phyloP scores from a whole-genome alignment of 2,113 vertebrate genomes.

The Dicerorhinus sumatrensis region DNA sequence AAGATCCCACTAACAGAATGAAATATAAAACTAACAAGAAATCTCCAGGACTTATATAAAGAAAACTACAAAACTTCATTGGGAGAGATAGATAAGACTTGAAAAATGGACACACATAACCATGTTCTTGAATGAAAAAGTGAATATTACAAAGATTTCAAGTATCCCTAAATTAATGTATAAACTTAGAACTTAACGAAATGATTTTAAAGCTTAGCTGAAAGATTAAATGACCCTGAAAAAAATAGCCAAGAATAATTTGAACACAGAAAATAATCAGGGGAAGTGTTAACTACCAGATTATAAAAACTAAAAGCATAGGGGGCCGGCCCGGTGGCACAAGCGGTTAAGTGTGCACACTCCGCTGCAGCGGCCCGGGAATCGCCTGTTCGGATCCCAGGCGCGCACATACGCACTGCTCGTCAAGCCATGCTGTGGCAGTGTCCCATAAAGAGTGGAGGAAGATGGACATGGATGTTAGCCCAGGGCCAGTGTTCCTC shows the following conservation, averaged over 20 bases:
- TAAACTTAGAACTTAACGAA: not conserved
- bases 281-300: not conserved
- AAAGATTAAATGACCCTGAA: slow-evolving; percentile 28
- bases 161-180: slow-evolving; percentile 18
- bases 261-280: not conserved
- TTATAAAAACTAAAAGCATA: too few relatives aligned
- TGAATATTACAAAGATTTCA: slow-evolving; percentile 23
- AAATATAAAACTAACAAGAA: slow-evolving; percentile 2
- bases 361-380: too few relatives aligned
- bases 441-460: too few relatives aligned
- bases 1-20: not conserved
- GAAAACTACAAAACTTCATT: not conserved
- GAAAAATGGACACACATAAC: not conserved
- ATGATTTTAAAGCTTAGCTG: not conserved
- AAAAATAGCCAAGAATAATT: not conserved
- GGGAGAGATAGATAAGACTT: not conserved
- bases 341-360: too few relatives aligned
- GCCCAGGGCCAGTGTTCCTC: too few relatives aligned
- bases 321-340: too few relatives aligned
- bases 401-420: too few relatives aligned
- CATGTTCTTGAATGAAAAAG: not conserved
- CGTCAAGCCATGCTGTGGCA: too few relatives aligned
- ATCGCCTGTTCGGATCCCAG: too few relatives aligned
- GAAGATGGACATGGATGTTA: too few relatives aligned
- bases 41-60: not conserved